Conservation (phyloP, 2,888 invertebrate genomes). For the Hanleya hanleyi region DNA sequence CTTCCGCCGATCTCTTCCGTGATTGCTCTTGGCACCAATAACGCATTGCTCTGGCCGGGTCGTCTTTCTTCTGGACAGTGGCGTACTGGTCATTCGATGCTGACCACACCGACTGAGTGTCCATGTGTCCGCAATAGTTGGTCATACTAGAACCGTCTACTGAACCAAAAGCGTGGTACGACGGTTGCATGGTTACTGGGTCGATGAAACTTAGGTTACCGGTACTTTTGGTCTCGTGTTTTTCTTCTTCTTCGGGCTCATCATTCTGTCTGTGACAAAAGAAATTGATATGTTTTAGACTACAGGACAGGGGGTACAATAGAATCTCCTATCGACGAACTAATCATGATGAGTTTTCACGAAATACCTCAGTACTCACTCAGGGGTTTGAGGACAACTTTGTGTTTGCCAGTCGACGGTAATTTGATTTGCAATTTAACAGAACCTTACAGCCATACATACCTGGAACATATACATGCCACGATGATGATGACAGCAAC, state of each 20-base stretch:
- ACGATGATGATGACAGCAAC: background rate
- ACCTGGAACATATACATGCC: too few relatives aligned
- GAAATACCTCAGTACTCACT: too few relatives aligned
- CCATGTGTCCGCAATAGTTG: background rate
- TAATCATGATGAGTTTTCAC: too few relatives aligned
- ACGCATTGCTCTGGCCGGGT: background rate
- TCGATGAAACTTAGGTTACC: background rate
- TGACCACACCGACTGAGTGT: background rate
- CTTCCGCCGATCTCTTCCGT: background rate
- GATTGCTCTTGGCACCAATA: background rate
- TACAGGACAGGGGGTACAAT: too few relatives aligned
- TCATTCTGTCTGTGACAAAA: background rate
- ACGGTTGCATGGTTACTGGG: background rate
- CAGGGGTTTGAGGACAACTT: too few relatives aligned
- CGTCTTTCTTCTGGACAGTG: background rate
- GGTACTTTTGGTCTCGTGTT: background rate
- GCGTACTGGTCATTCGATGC: background rate
- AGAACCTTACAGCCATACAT: too few relatives aligned
- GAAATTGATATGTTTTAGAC: too few relatives aligned
- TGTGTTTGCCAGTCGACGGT: too few relatives aligned
- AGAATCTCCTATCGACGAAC: too few relatives aligned
- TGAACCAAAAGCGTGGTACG: background rate
- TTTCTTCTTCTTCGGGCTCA: background rate
- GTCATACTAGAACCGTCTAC: slow-evolving; percentile 1
- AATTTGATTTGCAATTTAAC: too few relatives aligned